Evolutionary conservation across 2,888 invertebrate genomes (phyloP).

Genomic region (Pyrochroa serraticornis): DNA sequence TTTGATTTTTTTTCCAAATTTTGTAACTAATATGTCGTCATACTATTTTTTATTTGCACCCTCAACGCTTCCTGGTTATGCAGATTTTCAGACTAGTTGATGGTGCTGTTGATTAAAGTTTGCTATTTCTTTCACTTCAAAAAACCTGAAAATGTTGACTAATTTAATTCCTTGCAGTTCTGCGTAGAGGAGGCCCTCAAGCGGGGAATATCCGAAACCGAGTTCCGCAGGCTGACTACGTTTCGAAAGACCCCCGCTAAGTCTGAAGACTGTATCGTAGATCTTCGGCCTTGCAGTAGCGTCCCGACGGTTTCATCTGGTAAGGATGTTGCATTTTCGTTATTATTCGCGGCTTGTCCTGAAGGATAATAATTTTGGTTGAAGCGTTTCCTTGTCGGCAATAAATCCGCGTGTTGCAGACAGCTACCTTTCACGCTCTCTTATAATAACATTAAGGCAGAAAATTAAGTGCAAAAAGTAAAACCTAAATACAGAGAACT

Average conservation of each 20-base stretch:
- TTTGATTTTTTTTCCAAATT: no score
- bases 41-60: no score
- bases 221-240: constrained; percentile 29
- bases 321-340: constrained; percentile 11
- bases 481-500: constrained; percentile 31
- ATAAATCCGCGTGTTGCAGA: constrained; percentile 37
- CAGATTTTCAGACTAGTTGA: no score
- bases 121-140: no score
- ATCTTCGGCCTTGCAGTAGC: constrained; percentile 20
- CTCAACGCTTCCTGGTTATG: no score
- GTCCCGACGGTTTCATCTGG: constrained; percentile 33
- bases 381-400: constrained; percentile 15
- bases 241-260: constrained; percentile 18
- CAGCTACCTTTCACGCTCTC: constrained; percentile 39
- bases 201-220: constrained; percentile 34
- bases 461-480: constrained; percentile 41
- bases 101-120: no score
- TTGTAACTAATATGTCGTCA: no score
- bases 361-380: constrained; percentile 4
- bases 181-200: constrained; percentile 36
- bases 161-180: no score
- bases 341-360: neutral
- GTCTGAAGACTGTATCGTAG: constrained; percentile 14
- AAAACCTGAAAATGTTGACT: no score
- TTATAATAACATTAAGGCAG: constrained; percentile 41